Conservation (phyloP, 2,113 vertebrate genomes). For the Solea solea region DNA sequence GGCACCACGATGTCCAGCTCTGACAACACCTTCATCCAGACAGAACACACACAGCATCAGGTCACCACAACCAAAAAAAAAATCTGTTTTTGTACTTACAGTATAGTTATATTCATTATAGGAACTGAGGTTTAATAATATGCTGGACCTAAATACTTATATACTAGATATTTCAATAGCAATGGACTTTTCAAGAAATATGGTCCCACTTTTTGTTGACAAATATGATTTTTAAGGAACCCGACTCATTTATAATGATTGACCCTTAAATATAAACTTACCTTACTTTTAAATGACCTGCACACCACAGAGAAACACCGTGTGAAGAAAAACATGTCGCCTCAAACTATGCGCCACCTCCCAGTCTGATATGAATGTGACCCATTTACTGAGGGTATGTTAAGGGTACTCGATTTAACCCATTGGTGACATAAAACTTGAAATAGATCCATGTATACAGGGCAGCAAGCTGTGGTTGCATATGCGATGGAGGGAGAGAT, state of each 20-base stretch:
- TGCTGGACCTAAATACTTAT: no score
- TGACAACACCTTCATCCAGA: constrained; percentile 89
- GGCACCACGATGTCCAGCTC: constrained; percentile 98
- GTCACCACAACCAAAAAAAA: neutral
- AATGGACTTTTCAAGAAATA: neutral
- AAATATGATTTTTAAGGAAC: neutral
- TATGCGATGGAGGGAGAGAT: constrained; percentile 58
- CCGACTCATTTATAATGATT: neutral
- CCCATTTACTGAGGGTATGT: constrained; percentile 39
- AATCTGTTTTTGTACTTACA: neutral
- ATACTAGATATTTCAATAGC: neutral
- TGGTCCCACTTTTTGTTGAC: neutral
- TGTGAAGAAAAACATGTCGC: neutral
- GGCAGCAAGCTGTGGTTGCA: constrained; percentile 62
- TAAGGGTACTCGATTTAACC: constrained; percentile 40
- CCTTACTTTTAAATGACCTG: constrained; percentile 2
- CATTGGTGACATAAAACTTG: constrained; percentile 60
- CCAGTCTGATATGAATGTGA: constrained; percentile 39
- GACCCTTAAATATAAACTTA: neutral
- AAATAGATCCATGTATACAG: constrained; percentile 56
- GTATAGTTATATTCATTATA: neutral
- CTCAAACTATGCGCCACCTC: neutral
- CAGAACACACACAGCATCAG: constrained; percentile 1
- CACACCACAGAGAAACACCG: neutral
- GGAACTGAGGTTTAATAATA: no score